A percentile compares a stretch with the other conserved stretches of the same genome.
Evolutionary conservation across 2,797 vertebrate species (phyloP).

Genomic region (Hippopotamyrus pictus): DNA sequence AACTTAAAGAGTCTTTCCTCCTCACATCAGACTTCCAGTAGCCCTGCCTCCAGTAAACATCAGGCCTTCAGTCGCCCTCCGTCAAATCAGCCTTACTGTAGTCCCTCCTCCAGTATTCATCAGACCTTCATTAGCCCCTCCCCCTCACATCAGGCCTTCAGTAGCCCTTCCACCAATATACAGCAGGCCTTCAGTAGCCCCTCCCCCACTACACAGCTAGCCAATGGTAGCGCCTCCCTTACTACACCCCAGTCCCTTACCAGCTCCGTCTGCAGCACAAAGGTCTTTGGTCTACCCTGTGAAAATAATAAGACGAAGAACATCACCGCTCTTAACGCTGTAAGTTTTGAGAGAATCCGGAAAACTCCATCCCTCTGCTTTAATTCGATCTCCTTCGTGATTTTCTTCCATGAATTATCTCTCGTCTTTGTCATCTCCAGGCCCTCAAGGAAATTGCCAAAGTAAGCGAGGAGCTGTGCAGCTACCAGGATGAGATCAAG

Average conservation of each 20-base stretch:
- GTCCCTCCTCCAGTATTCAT: constrained; percentile 34
- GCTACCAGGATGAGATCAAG: constrained; percentile 89
- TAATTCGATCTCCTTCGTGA: not conserved
- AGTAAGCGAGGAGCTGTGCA: constrained; percentile 94
- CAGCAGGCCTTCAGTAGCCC: not conserved
- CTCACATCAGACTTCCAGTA: constrained; percentile 29
- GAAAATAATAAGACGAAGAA: constrained; percentile 65
- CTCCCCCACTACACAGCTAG: constrained; percentile 21
- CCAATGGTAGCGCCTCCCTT: not conserved
- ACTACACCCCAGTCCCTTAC: not conserved
- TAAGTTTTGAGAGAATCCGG: constrained; percentile 60
- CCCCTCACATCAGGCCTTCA: not conserved
- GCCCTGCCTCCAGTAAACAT: constrained; percentile 25
- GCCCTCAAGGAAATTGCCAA: constrained; percentile 92
- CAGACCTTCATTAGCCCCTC: constrained; percentile 35
- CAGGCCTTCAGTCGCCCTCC: not conserved
- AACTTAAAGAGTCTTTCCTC: constrained; percentile 31
- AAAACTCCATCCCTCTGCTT: not conserved
- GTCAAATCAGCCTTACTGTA: not conserved
- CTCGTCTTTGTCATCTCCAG: constrained; percentile 50
- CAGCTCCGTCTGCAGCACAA: constrained; percentile 36
- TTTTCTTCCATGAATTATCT: not conserved
- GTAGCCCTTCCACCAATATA: constrained; percentile 23
- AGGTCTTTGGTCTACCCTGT: constrained; percentile 45
- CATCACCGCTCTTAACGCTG: constrained; percentile 76